Conservation (phyloP, 2,888 invertebrate genomes). For the Brachycybe producta region DNA sequence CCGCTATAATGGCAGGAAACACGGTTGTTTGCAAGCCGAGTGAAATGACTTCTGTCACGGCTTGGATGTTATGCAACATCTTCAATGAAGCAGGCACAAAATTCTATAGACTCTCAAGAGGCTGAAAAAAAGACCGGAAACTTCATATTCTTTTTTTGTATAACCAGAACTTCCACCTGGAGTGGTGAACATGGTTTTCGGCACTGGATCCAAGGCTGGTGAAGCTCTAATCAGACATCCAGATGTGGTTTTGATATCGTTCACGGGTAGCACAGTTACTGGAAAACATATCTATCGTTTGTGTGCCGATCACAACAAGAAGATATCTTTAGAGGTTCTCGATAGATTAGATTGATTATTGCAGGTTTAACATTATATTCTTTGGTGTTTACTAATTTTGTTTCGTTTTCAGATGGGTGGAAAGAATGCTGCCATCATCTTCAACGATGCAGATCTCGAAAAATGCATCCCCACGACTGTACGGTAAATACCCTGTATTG, state of each 20-base stretch:
- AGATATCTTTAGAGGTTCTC: conserved; percentile 41
- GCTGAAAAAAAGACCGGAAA: not conserved
- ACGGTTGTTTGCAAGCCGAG: conserved; percentile 44
- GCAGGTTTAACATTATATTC: not conserved
- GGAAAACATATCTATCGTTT: conserved; percentile 33
- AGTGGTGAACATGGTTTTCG: conserved; percentile 43
- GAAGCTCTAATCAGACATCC: conserved; percentile 40
- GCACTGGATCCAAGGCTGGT: conserved; percentile 39
- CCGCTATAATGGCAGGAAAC: conserved; percentile 38
- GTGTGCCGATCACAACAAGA: conserved; percentile 36
- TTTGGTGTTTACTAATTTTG: conserved; percentile 17
- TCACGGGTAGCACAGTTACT: conserved; percentile 42
- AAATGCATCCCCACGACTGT: conserved; percentile 35
- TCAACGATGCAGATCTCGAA: conserved; percentile 38
- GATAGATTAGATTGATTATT: not conserved
- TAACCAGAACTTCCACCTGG: conserved; percentile 39
- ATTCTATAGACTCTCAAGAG: no score
- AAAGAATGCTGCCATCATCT: conserved; percentile 43
- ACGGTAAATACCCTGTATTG: conserved; percentile 25
- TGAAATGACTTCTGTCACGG: conserved; percentile 43
- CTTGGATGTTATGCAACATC: conserved; percentile 39
- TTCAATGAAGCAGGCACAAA: conserved; percentile 37
- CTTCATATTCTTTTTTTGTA: not conserved
- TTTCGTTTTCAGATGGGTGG: conserved; percentile 38
- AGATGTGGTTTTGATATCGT: conserved; percentile 39